phyloP scores from a whole-genome alignment of 2,113 vertebrate genomes.

The Microtus oregoni region DNA sequence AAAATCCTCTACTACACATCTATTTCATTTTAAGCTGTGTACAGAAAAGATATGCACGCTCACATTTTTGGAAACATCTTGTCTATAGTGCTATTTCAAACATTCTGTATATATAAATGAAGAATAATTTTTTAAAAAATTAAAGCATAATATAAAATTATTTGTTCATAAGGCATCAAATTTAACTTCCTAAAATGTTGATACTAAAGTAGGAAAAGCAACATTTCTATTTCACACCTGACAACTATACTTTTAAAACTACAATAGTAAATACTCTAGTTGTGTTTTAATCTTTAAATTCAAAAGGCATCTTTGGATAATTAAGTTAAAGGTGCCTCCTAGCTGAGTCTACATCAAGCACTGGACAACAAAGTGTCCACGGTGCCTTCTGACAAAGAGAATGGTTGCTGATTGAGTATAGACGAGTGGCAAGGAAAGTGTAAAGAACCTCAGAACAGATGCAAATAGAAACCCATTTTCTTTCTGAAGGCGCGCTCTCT shows the following conservation, averaged over 20 bases:
- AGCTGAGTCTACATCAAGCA: constrained; percentile 44
- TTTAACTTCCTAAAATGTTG: constrained; percentile 69
- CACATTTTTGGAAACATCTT: constrained; percentile 73
- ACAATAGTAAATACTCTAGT: constrained; percentile 29
- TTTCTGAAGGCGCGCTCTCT: constrained; percentile 6
- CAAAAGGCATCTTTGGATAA: constrained; percentile 71
- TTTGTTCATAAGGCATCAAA: constrained; percentile 78
- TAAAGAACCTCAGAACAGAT: constrained; percentile 60
- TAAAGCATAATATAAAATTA: constrained; percentile 83
- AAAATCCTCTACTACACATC: constrained; percentile 51
- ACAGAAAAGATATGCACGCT: constrained; percentile 76
- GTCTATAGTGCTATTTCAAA: constrained; percentile 73
- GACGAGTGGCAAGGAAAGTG: constrained; percentile 40
- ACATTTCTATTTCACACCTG: constrained; percentile 57
- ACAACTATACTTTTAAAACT: constrained; percentile 43
- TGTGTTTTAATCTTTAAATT: constrained; percentile 62
- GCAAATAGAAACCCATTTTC: constrained; percentile 65
- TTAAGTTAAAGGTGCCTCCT: constrained; percentile 44
- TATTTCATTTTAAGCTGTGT: constrained; percentile 76
- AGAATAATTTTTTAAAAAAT: constrained; percentile 72
- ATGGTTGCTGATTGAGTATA: constrained; percentile 60
- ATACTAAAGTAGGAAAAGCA: constrained; percentile 60
- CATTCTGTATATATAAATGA: constrained; percentile 77
- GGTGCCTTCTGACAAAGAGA: constrained; percentile 56
- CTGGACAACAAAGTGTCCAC: constrained; percentile 52